Percentiles rank a stretch among this genome's conserved stretches.
Conservation (phyloP, 1,140 invertebrate species). For the Atta texana region DNA sequence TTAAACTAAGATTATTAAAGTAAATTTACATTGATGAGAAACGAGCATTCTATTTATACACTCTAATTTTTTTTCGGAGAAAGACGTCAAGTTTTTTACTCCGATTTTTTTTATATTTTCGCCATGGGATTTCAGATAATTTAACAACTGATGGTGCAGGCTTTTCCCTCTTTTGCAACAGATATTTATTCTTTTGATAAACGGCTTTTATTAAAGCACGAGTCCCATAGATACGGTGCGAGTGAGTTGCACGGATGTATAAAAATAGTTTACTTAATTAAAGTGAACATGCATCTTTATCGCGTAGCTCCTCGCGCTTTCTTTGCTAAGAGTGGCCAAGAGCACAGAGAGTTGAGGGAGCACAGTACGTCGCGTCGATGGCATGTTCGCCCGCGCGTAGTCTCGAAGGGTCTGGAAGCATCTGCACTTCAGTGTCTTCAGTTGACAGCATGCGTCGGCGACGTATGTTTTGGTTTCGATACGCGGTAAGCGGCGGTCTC, state of each 20-base stretch:
- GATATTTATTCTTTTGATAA: background rate
- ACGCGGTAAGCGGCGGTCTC: background rate
- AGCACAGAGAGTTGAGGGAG: background rate
- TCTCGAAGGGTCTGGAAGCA: background rate
- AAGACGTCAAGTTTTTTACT: too few relatives aligned
- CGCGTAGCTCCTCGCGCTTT: conserved; percentile 18
- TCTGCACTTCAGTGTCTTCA: background rate
- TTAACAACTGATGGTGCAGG: background rate
- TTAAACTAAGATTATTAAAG: too few relatives aligned
- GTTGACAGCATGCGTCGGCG: conserved; percentile 4
- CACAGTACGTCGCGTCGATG: background rate
- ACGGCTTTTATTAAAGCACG: background rate
- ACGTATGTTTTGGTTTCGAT: background rate
- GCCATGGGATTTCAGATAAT: background rate
- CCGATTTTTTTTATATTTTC: too few relatives aligned
- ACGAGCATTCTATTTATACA: too few relatives aligned
- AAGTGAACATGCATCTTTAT: conserved; percentile 46
- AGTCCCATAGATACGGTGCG: background rate
- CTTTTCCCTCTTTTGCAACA: background rate
- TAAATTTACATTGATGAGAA: too few relatives aligned
- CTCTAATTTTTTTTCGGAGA: too few relatives aligned
- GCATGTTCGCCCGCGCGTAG: background rate
- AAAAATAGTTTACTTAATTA: conserved; percentile 1
- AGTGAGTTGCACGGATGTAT: background rate
- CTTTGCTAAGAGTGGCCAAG: background rate